These are phyloP conservation scores for Drosophila paucipuncta DNA, from an alignment of 2,888 invertebrate species.

Conservation along the genomic window DNA sequence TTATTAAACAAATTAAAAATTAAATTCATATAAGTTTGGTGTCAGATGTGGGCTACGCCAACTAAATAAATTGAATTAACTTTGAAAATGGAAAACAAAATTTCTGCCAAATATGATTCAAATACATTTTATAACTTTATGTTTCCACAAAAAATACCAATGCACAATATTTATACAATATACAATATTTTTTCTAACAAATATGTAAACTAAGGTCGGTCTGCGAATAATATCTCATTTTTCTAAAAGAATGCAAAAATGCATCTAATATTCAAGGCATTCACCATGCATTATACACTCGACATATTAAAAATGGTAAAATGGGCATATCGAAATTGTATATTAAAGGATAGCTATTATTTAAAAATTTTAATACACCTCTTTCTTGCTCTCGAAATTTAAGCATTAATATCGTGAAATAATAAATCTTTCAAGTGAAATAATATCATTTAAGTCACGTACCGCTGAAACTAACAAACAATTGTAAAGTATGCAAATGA, in stretches of 20 bases:
- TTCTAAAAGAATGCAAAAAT: too few species aligned
- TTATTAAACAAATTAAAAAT: not conserved
- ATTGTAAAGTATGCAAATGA: not conserved
- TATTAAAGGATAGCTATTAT: not conserved
- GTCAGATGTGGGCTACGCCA: not conserved
- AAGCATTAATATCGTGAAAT: not conserved
- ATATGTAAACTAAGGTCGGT: not conserved
- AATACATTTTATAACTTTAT: not conserved
- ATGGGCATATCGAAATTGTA: not conserved
- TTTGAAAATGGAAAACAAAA: not conserved
- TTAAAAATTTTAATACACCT: not conserved
- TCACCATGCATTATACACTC: not conserved
- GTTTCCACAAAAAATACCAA: not conserved
- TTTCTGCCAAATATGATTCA: not conserved
- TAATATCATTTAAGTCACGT: constrained; percentile 47
- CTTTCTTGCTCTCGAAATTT: not conserved
- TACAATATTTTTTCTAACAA: not conserved
- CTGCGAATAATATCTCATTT: not conserved
- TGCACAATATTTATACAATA: too few species aligned
- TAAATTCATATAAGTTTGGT: not conserved
- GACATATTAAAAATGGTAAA: not conserved
- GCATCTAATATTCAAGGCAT: not conserved
- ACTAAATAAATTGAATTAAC: not conserved
- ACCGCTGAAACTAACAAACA: constrained; percentile 27
- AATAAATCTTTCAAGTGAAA: constrained; percentile 1